These are phyloP conservation scores for Bufo bufo DNA, from an alignment of 2,113 vertebrate species.

Conservation along the genomic window DNA sequence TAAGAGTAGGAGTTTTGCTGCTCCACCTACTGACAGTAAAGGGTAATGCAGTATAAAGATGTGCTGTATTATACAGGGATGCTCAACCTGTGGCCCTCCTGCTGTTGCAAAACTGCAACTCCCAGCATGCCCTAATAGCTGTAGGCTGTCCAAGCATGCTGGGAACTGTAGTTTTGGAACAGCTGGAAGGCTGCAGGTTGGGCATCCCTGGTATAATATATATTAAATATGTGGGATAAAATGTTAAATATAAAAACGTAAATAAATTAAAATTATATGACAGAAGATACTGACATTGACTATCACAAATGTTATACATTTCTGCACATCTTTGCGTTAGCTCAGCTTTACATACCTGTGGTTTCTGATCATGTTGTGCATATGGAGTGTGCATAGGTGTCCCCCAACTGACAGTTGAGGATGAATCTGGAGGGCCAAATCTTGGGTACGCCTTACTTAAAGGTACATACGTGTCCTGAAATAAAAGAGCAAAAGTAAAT, in stretches of 20 bases:
- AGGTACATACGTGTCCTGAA: constrained; percentile 64
- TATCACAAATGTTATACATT: neutral
- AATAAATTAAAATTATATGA: neutral
- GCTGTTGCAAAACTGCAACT: too few species aligned
- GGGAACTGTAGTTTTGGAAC: too few species aligned
- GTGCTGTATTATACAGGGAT: too few species aligned
- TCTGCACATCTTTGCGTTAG: neutral
- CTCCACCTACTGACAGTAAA: constrained; percentile 9
- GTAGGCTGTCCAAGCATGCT: too few species aligned
- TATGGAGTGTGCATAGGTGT: constrained; percentile 56
- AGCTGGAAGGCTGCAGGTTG: too few species aligned
- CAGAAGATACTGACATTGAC: neutral
- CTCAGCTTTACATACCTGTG: constrained; percentile 60
- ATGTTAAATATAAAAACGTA: neutral
- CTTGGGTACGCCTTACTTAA: constrained; percentile 55
- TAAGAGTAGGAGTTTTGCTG: neutral
- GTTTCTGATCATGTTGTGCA: constrained; percentile 56
- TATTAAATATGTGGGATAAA: neutral
- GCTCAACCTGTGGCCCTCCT: too few species aligned
- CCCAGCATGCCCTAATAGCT: too few species aligned
- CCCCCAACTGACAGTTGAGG: constrained; percentile 62
- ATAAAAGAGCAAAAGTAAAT: neutral
- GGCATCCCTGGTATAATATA: too few species aligned
- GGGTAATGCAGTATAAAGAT: neutral
- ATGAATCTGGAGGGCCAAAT: constrained; percentile 59